Evolutionary conservation across 1,140 invertebrate genomes (phyloP).

Genomic region (Polypedilum vanderplanki): DNA sequence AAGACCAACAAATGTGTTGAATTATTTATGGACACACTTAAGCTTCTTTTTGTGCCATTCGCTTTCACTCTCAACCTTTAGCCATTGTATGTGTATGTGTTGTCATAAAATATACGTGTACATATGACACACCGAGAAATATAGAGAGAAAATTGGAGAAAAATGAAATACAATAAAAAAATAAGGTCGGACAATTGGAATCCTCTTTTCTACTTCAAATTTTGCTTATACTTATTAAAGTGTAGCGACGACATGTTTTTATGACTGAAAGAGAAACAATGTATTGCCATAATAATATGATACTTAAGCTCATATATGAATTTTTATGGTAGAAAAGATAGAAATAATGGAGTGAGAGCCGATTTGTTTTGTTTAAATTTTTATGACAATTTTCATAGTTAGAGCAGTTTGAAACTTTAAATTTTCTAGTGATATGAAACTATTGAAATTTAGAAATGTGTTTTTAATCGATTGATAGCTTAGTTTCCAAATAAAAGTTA

Average conservation of each 20-base stretch:
- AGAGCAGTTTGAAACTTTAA: no score
- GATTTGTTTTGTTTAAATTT: no score
- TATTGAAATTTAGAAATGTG: no score
- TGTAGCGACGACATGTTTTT: not conserved
- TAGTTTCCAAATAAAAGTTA: no score
- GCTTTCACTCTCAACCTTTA: no score
- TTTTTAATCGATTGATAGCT: no score
- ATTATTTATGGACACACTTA: conserved; percentile 19
- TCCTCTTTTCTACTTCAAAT: conserved; percentile 6
- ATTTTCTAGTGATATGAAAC: no score
- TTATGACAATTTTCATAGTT: no score
- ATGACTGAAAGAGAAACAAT: not conserved
- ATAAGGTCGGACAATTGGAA: conserved; percentile 17
- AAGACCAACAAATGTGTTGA: conserved; percentile 17
- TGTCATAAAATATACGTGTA: no score
- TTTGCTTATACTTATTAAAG: not conserved
- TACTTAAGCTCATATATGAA: conserved; percentile 19
- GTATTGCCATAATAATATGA: not conserved
- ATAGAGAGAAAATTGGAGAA: not conserved
- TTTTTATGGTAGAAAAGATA: not conserved
- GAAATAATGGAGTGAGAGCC: no score
- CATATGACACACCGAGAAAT: not conserved
- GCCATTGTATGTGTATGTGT: no score
- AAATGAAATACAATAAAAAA: not conserved
- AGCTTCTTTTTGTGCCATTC: not conserved